phyloP scores from a whole-genome alignment of 2,797 vertebrate species.

The Esox lucius region DNA sequence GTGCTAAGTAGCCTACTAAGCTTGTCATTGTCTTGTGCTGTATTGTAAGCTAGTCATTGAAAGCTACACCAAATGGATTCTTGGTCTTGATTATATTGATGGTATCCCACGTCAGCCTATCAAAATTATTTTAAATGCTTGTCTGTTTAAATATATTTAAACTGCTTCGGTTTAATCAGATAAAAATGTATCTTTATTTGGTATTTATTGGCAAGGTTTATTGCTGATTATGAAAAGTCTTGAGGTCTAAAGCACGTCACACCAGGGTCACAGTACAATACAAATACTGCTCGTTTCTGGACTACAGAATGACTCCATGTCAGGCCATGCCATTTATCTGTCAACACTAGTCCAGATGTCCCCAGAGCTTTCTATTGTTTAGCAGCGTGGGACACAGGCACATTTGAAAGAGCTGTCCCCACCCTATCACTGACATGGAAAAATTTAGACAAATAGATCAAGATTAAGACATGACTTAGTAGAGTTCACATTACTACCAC shows the following conservation, averaged over 20 bases:
- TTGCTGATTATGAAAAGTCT: neutral
- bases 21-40: too few relatives aligned
- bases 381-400: slow-evolving; percentile 14
- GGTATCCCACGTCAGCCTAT: too few relatives aligned
- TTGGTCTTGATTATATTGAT: too few relatives aligned
- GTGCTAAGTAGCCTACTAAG: neutral
- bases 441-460: neutral
- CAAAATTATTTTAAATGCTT: neutral
- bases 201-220: neutral
- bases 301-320: slow-evolving; percentile 12
- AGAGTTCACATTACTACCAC: neutral
- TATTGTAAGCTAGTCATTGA: neutral
- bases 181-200: neutral
- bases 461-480: neutral
- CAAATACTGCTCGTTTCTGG: neutral
- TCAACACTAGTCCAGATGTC: slow-evolving; percentile 25
- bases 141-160: neutral
- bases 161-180: neutral
- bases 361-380: slow-evolving; percentile 43
- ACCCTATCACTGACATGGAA: slow-evolving; percentile 1
- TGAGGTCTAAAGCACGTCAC: neutral
- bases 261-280: neutral
- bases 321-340: slow-evolving; percentile 39
- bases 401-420: slow-evolving; percentile 1
- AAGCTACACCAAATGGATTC: too few relatives aligned